phyloP scores from a whole-genome alignment of 2,113 vertebrate species.

The Montifringilla adamsi region DNA sequence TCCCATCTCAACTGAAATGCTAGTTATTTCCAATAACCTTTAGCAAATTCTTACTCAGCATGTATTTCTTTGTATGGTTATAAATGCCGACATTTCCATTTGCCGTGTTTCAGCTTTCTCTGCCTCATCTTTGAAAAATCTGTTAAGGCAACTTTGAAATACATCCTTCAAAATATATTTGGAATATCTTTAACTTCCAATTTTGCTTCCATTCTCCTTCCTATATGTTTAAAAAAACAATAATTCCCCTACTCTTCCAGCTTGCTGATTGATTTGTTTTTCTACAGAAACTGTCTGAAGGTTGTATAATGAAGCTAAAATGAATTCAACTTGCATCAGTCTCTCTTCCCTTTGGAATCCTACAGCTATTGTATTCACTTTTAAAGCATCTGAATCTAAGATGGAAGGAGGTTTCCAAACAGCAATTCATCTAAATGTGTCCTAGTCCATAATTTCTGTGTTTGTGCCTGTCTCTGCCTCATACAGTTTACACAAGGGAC shows the following conservation, averaged over 20 bases:
- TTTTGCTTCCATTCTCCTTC: neutral
- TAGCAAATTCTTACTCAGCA: neutral
- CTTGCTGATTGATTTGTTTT: conserved; percentile 10
- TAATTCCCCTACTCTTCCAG: neutral
- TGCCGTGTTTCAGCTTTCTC: neutral
- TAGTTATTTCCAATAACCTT: neutral
- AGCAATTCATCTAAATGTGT: neutral
- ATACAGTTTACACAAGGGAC: neutral
- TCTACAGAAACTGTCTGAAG: conserved; percentile 4
- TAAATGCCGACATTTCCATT: neutral
- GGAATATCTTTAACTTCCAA: neutral
- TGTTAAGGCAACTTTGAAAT: neutral
- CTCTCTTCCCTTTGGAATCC: conserved; percentile 21
- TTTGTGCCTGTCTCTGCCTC: neutral
- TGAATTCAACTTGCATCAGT: neutral
- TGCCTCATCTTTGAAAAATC: neutral
- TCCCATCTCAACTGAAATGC: neutral
- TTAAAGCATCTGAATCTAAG: neutral
- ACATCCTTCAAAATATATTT: neutral
- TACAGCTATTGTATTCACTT: neutral
- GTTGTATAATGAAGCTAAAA: conserved; percentile 1
- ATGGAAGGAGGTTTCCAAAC: neutral
- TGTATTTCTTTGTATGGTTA: neutral
- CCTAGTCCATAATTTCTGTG: neutral
- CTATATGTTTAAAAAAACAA: neutral